A percentile compares a stretch with the other conserved stretches of the same genome.
Evolutionary conservation across 2,888 invertebrate genomes (phyloP).

Genomic region (Drosophila engyochracea): DNA sequence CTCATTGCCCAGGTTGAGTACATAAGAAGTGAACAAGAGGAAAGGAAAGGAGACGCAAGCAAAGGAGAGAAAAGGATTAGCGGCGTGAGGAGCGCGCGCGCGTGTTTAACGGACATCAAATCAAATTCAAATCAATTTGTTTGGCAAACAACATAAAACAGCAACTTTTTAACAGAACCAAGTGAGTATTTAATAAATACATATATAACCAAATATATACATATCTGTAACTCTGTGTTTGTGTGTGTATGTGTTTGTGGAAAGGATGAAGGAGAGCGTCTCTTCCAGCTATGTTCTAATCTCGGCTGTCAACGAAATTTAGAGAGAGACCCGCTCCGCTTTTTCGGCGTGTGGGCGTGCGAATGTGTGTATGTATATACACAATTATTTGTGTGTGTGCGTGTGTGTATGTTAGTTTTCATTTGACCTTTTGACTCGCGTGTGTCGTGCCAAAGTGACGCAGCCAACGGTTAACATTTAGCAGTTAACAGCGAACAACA

Average conservation of each 20-base stretch:
- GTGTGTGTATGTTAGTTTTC: slow-evolving; percentile 35
- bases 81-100: slow-evolving; percentile 72
- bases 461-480: background rate
- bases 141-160: slow-evolving; percentile 36
- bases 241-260: background rate
- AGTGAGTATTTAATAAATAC: slow-evolving; percentile 66
- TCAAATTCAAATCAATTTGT: slow-evolving; percentile 52
- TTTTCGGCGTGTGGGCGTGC: slow-evolving; percentile 23
- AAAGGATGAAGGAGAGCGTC: slow-evolving; percentile 7
- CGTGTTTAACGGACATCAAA: slow-evolving; percentile 34
- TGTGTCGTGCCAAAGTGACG: slow-evolving; percentile 12
- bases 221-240: slow-evolving; percentile 2
- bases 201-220: background rate
- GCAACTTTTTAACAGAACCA: slow-evolving; percentile 62
- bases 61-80: slow-evolving; percentile 28
- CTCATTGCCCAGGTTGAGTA: slow-evolving; percentile 7
- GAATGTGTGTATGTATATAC: slow-evolving; percentile 16
- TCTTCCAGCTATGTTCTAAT: slow-evolving; percentile 25
- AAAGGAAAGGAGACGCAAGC: background rate
- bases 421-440: slow-evolving; percentile 76
- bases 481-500: slow-evolving; percentile 16
- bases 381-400: background rate
- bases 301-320: slow-evolving; percentile 34
- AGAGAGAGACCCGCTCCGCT: slow-evolving; percentile 24
- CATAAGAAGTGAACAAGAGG: slow-evolving; percentile 16